Conservation (phyloP, 2,888 invertebrate species). For the Mimachlamys varia region DNA sequence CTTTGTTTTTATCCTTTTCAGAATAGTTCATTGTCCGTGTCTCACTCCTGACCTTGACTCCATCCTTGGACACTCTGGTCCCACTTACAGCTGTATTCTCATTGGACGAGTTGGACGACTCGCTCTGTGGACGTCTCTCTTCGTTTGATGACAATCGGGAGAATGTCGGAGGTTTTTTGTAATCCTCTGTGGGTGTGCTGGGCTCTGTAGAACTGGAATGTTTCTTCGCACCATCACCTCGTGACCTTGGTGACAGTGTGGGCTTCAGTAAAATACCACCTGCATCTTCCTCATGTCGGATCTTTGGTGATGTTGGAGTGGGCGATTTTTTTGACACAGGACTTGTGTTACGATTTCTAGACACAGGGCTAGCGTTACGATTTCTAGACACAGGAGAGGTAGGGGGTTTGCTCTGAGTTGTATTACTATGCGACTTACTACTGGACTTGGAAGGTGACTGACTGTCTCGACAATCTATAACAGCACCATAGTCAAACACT, state of each 20-base stretch:
- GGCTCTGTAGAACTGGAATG: neutral
- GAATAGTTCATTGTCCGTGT: conserved; percentile 66
- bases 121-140: conserved; percentile 27
- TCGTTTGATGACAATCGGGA: neutral
- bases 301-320: neutral
- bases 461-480: conserved; percentile 59
- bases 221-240: neutral
- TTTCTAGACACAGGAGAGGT: conserved; percentile 38
- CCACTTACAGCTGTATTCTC: conserved; percentile 1
- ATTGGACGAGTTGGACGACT: conserved; percentile 4
- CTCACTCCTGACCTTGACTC: conserved; percentile 59
- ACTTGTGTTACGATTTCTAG: conserved; percentile 39
- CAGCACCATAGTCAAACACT: conserved; percentile 79
- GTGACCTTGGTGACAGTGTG: neutral
- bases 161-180: neutral
- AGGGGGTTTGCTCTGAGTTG: neutral
- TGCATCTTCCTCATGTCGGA: conserved; percentile 47
- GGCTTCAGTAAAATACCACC: conserved; percentile 41
- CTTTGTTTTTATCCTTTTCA: conserved; percentile 46
- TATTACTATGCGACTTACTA: neutral
- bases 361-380: conserved; percentile 32
- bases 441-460: conserved; percentile 38
- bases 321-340: conserved; percentile 38
- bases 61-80: neutral
- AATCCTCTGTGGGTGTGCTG: neutral